Evolutionary conservation across 2,888 invertebrate species (phyloP), one percentile per base, ranked within the genome.

Genomic region (Ashinkailepas kermadecensis): DNA sequence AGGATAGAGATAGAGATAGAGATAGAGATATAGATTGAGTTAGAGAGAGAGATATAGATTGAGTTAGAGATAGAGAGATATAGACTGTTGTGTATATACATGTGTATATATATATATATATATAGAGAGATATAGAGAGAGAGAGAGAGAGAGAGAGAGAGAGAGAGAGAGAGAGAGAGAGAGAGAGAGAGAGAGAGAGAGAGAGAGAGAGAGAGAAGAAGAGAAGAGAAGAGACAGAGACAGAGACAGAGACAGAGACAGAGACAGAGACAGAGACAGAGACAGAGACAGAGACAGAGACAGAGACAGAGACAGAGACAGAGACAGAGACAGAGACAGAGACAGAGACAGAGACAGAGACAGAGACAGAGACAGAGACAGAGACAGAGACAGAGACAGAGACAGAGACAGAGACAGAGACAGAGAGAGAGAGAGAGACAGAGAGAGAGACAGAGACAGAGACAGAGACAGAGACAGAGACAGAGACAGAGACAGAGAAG

Each of bases 371-470:
- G 64, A 81, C 58, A 81, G 78, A 78, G 78, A 56, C 57, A 80
- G 74, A 80, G 80, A 62, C 78, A 82, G 78, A 74, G 58, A 80
- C 62, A 65, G 70, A 82, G 39, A 74, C 74, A 82, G 81, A 82
- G 70, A 56, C 21, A 70, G 70, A 57, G 74, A 80, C 58, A 62
- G 23, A 62, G 13, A 12, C 10, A 58, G 58, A 62, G 3, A 58
- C 1, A 62, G 58, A 39, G 39, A 39, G 39, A 39, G 39, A 39
- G 2, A 39, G 39, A 39, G 39, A 39, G 2, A 39, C 2, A 39
- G 2, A 39, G 39, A 39, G 39, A 39, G 39, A 39, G 2, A 39
- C 2, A 39, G 39, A 78, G n/a, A 23, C 58, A 13, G 18, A 54
- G n/a, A n/a, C n/a, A n/a, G n/a, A 82, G 57, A 21, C 12, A 39